phyloP scores from a whole-genome alignment of 2,888 invertebrate species.

The Ceraclea dissimilis region DNA sequence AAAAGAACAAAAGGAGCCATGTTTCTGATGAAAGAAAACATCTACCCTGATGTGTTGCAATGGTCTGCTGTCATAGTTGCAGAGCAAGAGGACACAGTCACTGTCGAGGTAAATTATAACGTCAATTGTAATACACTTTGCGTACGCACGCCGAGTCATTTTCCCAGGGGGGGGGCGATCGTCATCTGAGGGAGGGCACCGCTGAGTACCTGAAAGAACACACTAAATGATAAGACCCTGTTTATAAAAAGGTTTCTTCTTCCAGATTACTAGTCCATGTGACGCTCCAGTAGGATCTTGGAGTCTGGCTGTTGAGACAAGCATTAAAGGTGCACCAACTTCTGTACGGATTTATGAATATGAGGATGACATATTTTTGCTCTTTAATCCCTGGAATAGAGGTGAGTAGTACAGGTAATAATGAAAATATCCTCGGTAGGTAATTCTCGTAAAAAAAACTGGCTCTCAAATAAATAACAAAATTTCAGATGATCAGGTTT shows the following conservation, averaged over 20 bases:
- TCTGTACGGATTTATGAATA: constrained; percentile 46
- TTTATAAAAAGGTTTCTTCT: background rate
- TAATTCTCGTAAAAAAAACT: too few species aligned
- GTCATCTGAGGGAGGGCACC: too few species aligned
- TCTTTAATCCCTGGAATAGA: constrained; percentile 79
- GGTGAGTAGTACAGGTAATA: constrained; percentile 50
- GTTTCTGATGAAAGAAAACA: constrained; percentile 18
- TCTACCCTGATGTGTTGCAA: constrained; percentile 28
- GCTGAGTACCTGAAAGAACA: too few species aligned
- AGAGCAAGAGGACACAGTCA: constrained; percentile 32
- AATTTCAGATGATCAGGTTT: constrained; percentile 63
- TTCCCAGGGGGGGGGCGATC: too few species aligned
- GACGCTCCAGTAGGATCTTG: constrained; percentile 61
- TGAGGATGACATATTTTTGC: constrained; percentile 61
- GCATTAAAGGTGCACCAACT: constrained; percentile 37
- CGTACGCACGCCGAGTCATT: too few species aligned
- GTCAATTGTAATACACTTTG: too few species aligned
- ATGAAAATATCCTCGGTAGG: too few species aligned
- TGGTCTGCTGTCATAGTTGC: constrained; percentile 34
- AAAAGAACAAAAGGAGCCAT: constrained; percentile 49
- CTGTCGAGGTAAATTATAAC: constrained; percentile 31
- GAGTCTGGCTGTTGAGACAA: constrained; percentile 57
- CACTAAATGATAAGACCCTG: background rate
- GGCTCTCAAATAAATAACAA: too few species aligned
- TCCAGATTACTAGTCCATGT: constrained; percentile 57